Conservation (phyloP, 2,888 invertebrate genomes). For the Hypolimnas misippus region DNA sequence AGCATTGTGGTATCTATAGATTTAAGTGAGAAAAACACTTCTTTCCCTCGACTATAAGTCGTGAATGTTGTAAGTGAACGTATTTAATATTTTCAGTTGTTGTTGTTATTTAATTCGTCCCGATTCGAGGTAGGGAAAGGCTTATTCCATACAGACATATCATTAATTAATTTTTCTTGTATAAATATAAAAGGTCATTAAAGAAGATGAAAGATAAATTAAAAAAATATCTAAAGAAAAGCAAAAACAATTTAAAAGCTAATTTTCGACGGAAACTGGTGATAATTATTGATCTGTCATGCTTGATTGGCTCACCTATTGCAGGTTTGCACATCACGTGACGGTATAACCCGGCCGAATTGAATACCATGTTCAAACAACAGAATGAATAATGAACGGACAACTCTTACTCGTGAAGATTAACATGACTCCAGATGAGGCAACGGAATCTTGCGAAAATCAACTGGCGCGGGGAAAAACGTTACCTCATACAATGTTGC, state of each 20-base stretch:
- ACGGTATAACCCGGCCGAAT: constrained; percentile 55
- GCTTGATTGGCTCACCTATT: constrained; percentile 33
- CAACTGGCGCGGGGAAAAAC: constrained; percentile 60
- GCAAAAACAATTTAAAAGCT: not conserved
- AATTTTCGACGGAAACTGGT: not conserved
- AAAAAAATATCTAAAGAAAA: not conserved
- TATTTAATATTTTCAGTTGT: too few relatives aligned
- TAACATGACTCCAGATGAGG: constrained; percentile 63
- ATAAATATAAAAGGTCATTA: not conserved
- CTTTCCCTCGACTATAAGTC: too few relatives aligned
- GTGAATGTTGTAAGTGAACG: too few relatives aligned
- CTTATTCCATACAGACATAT: too few relatives aligned
- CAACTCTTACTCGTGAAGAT: constrained; percentile 57
- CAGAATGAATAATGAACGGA: constrained; percentile 50
- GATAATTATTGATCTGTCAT: constrained; percentile 35
- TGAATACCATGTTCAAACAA: constrained; percentile 45
- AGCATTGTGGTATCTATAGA: too few relatives aligned
- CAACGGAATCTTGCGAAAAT: constrained; percentile 73
- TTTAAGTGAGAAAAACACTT: too few relatives aligned
- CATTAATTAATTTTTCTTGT: too few relatives aligned
- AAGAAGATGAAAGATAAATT: not conserved
- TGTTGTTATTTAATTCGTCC: too few relatives aligned
- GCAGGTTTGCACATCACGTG: constrained; percentile 47
- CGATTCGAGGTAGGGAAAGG: too few relatives aligned
- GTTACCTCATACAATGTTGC: constrained; percentile 70